phyloP scores from a whole-genome alignment of 2,797 vertebrate species.

The Xiphophorus birchmanni region DNA sequence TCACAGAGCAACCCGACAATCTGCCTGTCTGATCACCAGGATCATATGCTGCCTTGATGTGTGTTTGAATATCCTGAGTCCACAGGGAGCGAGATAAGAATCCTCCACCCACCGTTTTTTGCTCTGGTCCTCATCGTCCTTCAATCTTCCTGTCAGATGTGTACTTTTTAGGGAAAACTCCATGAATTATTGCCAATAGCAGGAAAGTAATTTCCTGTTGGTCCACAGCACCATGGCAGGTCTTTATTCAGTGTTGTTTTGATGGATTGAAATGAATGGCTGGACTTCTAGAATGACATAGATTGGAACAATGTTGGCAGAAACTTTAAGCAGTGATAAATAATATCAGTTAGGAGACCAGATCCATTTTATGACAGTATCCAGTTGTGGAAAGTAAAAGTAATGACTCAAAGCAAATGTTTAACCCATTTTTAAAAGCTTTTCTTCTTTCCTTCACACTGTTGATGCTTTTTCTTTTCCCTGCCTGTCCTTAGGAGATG shows the following conservation, averaged over 20 bases:
- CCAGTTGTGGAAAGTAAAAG: slow-evolving; percentile 38
- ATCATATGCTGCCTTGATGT: slow-evolving; percentile 51
- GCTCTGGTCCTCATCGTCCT: slow-evolving; percentile 42
- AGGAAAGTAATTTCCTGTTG: slow-evolving; percentile 42
- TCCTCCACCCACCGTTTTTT: not conserved
- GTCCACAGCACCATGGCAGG: slow-evolving; percentile 32
- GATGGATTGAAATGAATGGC: slow-evolving; percentile 28
- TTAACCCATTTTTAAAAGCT: slow-evolving; percentile 8
- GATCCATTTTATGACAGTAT: slow-evolving; percentile 51
- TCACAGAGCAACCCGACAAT: slow-evolving; percentile 37
- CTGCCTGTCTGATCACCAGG: slow-evolving; percentile 36
- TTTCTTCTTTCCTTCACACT: not conserved
- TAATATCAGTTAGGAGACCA: slow-evolving; percentile 63
- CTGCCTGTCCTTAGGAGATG: slow-evolving; percentile 85
- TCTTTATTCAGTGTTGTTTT: slow-evolving; percentile 25
- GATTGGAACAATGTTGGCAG: slow-evolving; percentile 29
- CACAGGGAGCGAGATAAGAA: slow-evolving; percentile 28
- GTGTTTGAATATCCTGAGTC: slow-evolving; percentile 52
- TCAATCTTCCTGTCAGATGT: slow-evolving; percentile 45
- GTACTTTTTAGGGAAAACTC: slow-evolving; percentile 33
- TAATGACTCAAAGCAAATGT: slow-evolving; percentile 57
- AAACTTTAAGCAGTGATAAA: slow-evolving; percentile 33
- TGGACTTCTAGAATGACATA: slow-evolving; percentile 13
- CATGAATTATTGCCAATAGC: slow-evolving; percentile 44
- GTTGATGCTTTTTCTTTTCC: slow-evolving; percentile 33